Percentiles rank a stretch among this genome's conserved stretches.
These are phyloP conservation scores for Podocnemis expansa DNA, from an alignment of 2,113 vertebrate species.

Conservation along the genomic window DNA sequence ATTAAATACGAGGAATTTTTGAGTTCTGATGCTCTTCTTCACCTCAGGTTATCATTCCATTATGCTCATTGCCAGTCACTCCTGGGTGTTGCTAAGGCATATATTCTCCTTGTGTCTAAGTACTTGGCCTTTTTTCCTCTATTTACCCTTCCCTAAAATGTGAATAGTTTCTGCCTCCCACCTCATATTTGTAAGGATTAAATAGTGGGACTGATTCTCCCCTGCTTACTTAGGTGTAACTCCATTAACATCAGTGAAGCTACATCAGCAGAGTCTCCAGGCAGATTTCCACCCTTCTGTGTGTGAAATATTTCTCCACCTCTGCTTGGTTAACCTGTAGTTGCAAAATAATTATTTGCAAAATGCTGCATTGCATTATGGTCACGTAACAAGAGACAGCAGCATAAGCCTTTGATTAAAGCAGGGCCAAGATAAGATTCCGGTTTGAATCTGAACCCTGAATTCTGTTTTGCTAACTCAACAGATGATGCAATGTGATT, in stretches of 20 bases:
- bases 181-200: background rate
- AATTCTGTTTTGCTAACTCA: background rate
- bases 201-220: background rate
- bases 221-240: background rate
- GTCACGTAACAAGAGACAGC: background rate
- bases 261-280: background rate
- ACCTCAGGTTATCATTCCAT: background rate
- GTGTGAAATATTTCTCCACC: background rate
- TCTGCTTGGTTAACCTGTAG: background rate
- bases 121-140: background rate
- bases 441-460: background rate
- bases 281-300: background rate
- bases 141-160: background rate
- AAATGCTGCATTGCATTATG: background rate
- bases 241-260: background rate
- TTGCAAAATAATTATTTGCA: constrained; percentile 4
- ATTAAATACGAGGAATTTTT: background rate
- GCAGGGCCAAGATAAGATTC: background rate
- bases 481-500: background rate
- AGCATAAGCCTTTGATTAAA: background rate
- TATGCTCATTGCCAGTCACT: background rate
- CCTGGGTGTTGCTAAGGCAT: background rate
- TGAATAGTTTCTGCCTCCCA: background rate
- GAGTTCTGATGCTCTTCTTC: background rate
- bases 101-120: background rate